These are phyloP conservation scores for Meleagris gallopavo DNA, from an alignment of 2,113 vertebrate species.

Conservation along the genomic window DNA sequence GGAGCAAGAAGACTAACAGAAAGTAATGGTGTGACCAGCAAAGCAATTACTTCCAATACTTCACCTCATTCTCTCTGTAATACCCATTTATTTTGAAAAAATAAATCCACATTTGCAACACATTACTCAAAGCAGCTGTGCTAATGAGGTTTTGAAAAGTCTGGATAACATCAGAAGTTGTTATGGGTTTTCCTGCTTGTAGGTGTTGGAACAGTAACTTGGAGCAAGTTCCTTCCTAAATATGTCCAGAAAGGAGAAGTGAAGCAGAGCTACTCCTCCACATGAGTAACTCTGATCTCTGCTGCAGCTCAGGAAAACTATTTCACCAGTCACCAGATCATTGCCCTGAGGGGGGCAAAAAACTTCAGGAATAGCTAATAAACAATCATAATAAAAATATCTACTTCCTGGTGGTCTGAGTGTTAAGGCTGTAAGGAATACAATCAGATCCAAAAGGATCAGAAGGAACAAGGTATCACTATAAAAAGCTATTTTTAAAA, in stretches of 20 bases:
- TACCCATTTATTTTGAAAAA: not conserved
- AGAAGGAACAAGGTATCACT: not conserved
- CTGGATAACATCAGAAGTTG: not conserved
- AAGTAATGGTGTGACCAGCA: not conserved
- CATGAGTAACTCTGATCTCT: not conserved
- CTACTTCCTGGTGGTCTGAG: not conserved
- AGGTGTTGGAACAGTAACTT: not conserved
- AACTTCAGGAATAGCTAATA: not conserved
- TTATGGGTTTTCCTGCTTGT: not conserved
- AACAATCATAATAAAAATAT: not conserved
- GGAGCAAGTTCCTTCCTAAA: not conserved
- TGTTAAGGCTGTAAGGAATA: not conserved
- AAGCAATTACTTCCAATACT: not conserved
- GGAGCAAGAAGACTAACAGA: conserved; percentile 22
- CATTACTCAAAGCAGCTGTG: not conserved
- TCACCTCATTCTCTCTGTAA: not conserved
- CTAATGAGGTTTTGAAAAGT: not conserved
- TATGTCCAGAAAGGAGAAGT: not conserved
- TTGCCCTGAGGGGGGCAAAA: not conserved
- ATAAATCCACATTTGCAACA: not conserved
- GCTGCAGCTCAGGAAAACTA: not conserved
- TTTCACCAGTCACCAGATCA: not conserved
- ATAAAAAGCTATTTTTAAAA: not conserved
- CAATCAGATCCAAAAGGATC: not conserved
- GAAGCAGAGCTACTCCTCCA: not conserved